These are phyloP conservation scores for Lithobius niger DNA, from an alignment of 1,140 invertebrate species.

Conservation along the genomic window DNA sequence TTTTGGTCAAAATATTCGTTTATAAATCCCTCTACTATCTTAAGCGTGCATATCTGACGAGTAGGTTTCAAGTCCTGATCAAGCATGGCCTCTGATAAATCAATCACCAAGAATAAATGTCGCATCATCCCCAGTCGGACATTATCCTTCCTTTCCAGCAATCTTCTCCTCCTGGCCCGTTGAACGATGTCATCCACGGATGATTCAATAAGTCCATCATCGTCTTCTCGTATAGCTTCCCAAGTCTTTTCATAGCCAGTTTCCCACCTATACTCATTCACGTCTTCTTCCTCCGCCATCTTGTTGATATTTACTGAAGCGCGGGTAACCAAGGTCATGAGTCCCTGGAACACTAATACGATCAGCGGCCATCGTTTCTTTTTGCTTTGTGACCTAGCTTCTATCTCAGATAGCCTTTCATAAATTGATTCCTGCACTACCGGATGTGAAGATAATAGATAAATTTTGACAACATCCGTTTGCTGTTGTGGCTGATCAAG, in stretches of 20 bases:
- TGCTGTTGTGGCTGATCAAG: no score
- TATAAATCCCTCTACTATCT: no score
- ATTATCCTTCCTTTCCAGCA: slow-evolving; percentile 52
- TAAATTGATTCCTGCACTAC: no score
- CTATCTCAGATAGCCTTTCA: no score
- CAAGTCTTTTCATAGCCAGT: slow-evolving; percentile 91
- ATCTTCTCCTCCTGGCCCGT: slow-evolving; percentile 64
- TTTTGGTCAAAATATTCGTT: no score
- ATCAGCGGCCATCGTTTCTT: no score
- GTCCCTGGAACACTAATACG: no score
- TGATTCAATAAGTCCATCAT: slow-evolving; percentile 75
- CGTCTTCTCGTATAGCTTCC: slow-evolving; percentile 94
- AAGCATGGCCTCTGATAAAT: slow-evolving; percentile 85
- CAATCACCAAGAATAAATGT: slow-evolving; percentile 80
- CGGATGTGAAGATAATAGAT: no score
- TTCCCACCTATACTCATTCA: slow-evolving; percentile 90
- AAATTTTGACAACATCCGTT: no score
- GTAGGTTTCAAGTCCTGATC: slow-evolving; percentile 92
- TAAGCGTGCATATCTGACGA: slow-evolving; percentile 69
- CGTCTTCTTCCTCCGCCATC: slow-evolving; percentile 51
- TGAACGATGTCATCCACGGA: slow-evolving; percentile 81
- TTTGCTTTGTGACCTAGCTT: no score
- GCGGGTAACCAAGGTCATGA: no score
- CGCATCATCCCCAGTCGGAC: slow-evolving; percentile 69
- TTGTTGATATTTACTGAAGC: slow-evolving; percentile 8